Evolutionary conservation across 2,888 invertebrate genomes (phyloP).

Genomic region (Cataglyphis cursor): DNA sequence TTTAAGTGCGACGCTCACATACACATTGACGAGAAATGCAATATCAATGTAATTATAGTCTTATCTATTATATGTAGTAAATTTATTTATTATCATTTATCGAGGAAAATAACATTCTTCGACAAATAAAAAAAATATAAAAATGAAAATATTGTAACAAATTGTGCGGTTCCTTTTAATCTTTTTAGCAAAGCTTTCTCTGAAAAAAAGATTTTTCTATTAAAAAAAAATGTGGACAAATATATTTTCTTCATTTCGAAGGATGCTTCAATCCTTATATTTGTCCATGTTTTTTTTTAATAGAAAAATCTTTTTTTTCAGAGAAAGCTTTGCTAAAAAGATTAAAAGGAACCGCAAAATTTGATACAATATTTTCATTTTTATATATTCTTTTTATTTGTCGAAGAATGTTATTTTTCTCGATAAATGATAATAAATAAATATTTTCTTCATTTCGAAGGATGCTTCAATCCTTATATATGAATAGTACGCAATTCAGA

Average conservation of each 20-base stretch:
- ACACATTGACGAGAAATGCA: background rate
- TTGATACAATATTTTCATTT: background rate
- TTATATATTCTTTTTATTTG: background rate
- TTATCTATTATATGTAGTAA: background rate
- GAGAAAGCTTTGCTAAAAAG: background rate
- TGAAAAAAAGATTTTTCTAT: too few relatives aligned
- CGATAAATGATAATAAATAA: background rate
- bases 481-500: slow-evolving; percentile 1
- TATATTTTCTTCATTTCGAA: background rate
- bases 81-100: slow-evolving; percentile 1
- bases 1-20: slow-evolving; percentile 22
- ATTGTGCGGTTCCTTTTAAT: background rate
- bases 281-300: background rate
- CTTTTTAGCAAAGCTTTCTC: background rate
- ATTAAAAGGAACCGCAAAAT: background rate
- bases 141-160: background rate
- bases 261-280: background rate
- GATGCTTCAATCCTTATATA: background rate
- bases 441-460: background rate
- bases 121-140: background rate
- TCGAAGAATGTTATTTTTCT: background rate
- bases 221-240: background rate
- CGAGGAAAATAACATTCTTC: background rate
- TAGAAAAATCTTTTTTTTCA: too few relatives aligned
- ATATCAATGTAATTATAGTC: background rate